Evolutionary conservation across 2,888 invertebrate genomes (phyloP).

Genomic region (Homarus gammarus): DNA sequence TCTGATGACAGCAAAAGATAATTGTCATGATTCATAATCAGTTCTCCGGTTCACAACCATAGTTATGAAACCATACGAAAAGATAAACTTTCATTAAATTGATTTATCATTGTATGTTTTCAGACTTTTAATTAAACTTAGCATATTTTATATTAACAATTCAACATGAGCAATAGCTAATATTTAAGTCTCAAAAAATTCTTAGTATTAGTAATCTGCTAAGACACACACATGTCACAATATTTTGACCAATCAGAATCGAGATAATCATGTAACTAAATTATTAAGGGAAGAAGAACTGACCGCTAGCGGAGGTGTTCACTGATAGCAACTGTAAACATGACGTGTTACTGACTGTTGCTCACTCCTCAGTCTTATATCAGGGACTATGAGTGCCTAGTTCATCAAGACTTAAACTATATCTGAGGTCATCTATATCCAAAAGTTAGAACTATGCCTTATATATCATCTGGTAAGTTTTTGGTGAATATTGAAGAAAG

Average conservation of each 20-base stretch:
- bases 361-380: neutral
- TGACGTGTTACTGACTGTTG: neutral
- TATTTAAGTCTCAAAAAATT: neutral
- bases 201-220: neutral
- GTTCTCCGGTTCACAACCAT: neutral
- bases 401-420: too few relatives aligned
- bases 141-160: neutral
- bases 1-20: neutral
- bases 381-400: too few relatives aligned
- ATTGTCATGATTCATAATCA: neutral
- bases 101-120: neutral
- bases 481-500: neutral
- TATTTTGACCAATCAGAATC: neutral
- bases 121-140: neutral
- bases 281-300: too few relatives aligned
- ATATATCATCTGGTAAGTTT: constrained; percentile 43
- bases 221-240: neutral
- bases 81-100: neutral
- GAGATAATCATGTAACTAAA: neutral
- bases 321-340: neutral
- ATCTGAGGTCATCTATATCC: too few relatives aligned
- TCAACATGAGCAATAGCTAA: neutral
- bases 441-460: too few relatives aligned
- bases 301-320: too few relatives aligned
- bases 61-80: neutral